Evolutionary conservation across 2,113 vertebrate genomes (phyloP), one percentile per base, ranked within the genome.

Genomic region (Pardalotus punctatus): DNA sequence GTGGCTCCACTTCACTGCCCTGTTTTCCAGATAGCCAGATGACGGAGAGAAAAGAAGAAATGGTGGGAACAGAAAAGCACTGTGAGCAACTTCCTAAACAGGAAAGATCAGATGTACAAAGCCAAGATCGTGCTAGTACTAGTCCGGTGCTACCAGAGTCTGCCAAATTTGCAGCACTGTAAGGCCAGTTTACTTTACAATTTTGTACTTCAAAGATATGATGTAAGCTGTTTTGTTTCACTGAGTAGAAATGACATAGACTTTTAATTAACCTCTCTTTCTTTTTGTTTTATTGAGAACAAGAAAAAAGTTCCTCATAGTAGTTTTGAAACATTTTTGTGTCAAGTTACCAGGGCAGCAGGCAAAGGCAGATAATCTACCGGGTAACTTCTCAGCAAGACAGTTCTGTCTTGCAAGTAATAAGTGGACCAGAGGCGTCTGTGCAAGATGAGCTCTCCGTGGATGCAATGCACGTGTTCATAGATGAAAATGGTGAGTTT

Each of bases 321-420:
- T 96, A 95, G 57, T 88, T 94, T 88, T 97, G 96, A 97, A 97
- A 93, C 70, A 67, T 97, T 87, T 96, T 70, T 97, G 77, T 97
- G 90, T 97, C 97, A 96, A 99, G 99, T 97, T 99, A 99, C 73
- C 99, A 99, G 98, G 99, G 98, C 64, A 99, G 97, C 97, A 98
- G 99, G 93, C 99, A 99, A 93, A 98, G 99, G 80, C 99, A 99
- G 82, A 99, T 99, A 36, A 99, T 99, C 97, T 99, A 99, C 69
- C 98, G 99, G 64, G 99, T 99, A 36, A 98, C 99, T 89, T 99
- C 99, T 64, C 99, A 99, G 88, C 99, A 99, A 60, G 99, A 99
- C 92, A 99, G 99, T 91, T 99, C 99, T 67, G 98, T 99, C 98
- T 96, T 99, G 96, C 99, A 99, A 98, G 99, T 99, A 95, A 99